Conservation (phyloP, 2,113 vertebrate genomes). For the Pardalotus punctatus region DNA sequence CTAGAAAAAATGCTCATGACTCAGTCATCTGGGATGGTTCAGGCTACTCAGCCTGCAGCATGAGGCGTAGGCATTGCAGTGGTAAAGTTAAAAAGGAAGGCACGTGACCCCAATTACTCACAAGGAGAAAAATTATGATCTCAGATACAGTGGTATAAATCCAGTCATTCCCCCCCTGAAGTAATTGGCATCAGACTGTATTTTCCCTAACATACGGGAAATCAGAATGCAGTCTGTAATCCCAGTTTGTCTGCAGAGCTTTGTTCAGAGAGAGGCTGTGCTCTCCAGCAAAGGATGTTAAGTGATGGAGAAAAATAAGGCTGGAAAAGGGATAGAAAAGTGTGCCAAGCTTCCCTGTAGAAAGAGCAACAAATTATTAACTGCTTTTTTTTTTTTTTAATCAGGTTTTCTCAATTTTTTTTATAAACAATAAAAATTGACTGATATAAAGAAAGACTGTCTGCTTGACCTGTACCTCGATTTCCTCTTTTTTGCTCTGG, state of each 20-base stretch:
- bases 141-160: constrained; percentile 54
- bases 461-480: background rate
- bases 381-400: background rate
- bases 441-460: background rate
- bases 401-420: background rate
- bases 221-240: background rate
- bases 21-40: constrained; percentile 63
- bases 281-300: background rate
- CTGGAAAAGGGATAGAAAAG: background rate
- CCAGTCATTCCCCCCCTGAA: constrained; percentile 20
- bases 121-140: constrained; percentile 50
- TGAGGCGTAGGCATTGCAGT: constrained; percentile 34
- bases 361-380: background rate
- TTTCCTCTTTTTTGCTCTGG: background rate
- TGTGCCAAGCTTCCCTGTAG: background rate
- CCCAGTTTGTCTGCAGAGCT: background rate
- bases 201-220: background rate
- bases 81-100: constrained; percentile 35
- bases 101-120: constrained; percentile 63
- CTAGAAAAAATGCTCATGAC: constrained; percentile 58
- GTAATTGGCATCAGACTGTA: constrained; percentile 26
- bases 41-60: constrained; percentile 53
- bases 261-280: background rate
- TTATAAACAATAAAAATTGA: background rate
- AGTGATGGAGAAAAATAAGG: background rate